Evolutionary conservation across 2,113 vertebrate genomes (phyloP), one percentile per base, ranked within the genome.

Genomic region (Sapajus apella): DNA sequence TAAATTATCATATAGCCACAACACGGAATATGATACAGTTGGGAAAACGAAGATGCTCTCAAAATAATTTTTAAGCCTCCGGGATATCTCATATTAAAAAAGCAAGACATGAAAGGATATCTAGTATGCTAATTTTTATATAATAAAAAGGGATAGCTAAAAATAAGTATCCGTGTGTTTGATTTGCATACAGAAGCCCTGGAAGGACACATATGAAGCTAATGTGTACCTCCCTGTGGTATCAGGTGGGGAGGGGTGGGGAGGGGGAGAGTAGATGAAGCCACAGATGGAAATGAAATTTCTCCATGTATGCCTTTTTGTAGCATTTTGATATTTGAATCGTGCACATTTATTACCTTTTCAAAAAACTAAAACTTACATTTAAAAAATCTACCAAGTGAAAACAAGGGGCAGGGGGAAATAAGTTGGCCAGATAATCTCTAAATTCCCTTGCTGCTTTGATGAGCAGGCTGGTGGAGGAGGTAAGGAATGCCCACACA

Each of bases 241-340:
- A 0, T 40, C 9, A 35, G 40, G 27, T 40, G 20, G 3, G 6
- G 8, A 4, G 17, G 8, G 0, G 0, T 8, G 37, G 27, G 1
- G 4, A 10, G 35, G 43, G 85, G 20, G 4, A 23, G 37, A 32
- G 21, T 9, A 10, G 30, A 1, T 20, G 23, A 27, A 64, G 27
- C 23, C 20, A 5, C 12, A 55, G 2, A 1, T 8, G 1, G 52
- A 52, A 20, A 30, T 0, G 0, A 58, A 20, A 20, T 55, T 40
- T 47, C 91, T 91, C 55, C 20, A 9, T 18, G 32, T 27, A 14
- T n/a, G 14, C 37, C 27, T 30, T 45, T 47, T 47, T 32, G 6
- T 9, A 25, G 6, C n/a, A 75, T 45, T 70, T 82, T 37, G 37
- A 72, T 47, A 70, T 93, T 43, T 45, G 66, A 73, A 72, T 35